Evolutionary conservation across 2,888 invertebrate genomes (phyloP).

Genomic region (Parthenolecanium corni): DNA sequence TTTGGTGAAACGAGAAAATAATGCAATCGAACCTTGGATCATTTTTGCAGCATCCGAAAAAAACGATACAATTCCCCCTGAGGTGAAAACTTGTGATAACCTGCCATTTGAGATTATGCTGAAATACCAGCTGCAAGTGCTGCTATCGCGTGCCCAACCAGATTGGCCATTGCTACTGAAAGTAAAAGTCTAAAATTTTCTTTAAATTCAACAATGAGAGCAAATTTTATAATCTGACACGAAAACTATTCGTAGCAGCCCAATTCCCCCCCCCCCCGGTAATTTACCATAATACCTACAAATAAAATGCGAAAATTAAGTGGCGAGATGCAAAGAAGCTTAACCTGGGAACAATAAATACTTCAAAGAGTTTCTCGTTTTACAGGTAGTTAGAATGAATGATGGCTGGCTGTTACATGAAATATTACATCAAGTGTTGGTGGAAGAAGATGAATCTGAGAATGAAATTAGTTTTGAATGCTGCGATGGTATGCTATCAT

Average conservation of each 20-base stretch:
- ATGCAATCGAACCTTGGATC: conserved; percentile 33
- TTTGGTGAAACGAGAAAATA: neutral
- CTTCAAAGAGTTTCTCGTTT: too few species aligned
- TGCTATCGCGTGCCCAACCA: conserved; percentile 65
- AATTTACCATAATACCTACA: too few species aligned
- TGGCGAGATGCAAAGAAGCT: too few species aligned
- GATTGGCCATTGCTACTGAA: conserved; percentile 64
- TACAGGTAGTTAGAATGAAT: conserved; percentile 6
- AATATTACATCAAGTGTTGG: neutral
- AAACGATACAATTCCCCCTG: conserved; percentile 38
- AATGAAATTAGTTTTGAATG: neutral
- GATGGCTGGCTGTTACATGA: conserved; percentile 13
- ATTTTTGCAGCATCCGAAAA: conserved; percentile 31
- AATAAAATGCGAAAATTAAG: too few species aligned
- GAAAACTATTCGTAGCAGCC: too few species aligned
- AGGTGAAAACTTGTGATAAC: conserved; percentile 39
- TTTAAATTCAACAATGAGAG: too few species aligned
- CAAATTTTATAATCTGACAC: too few species aligned
- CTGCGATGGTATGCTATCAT: conserved; percentile 9
- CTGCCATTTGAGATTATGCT: conserved; percentile 49
- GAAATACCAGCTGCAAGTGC: conserved; percentile 56
- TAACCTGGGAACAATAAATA: too few species aligned
- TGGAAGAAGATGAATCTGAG: conserved; percentile 5
- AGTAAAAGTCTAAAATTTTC: too few species aligned
- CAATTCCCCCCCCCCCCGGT: too few species aligned